Percentiles rank a stretch among this genome's conserved stretches.
These are phyloP conservation scores for Cynodonichthys magdalenae DNA, from an alignment of 2,797 vertebrate species.

Conservation along the genomic window DNA sequence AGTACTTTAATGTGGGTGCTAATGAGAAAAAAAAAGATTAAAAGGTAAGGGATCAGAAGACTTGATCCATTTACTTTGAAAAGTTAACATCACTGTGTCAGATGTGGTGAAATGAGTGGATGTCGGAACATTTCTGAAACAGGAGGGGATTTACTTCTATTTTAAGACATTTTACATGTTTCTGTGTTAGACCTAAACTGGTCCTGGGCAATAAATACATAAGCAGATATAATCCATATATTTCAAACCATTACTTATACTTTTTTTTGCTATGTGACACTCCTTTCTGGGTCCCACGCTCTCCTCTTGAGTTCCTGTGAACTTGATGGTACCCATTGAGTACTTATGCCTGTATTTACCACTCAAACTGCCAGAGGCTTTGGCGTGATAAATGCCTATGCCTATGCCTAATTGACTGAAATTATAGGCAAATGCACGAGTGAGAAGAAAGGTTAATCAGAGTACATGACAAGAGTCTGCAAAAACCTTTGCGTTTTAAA, in stretches of 20 bases:
- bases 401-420: slow-evolving; percentile 20
- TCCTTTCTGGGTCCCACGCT: slow-evolving; percentile 6
- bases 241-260: slow-evolving; percentile 36
- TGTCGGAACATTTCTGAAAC: slow-evolving; percentile 52
- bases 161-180: slow-evolving; percentile 41
- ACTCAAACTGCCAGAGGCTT: slow-evolving; percentile 28
- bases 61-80: slow-evolving; percentile 39
- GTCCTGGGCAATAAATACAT: slow-evolving; percentile 37
- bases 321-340: neutral
- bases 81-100: slow-evolving; percentile 62
- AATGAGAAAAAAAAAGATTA: slow-evolving; percentile 35
- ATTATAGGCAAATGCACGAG: slow-evolving; percentile 14
- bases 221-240: slow-evolving; percentile 39
- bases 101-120: slow-evolving; percentile 70
- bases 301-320: slow-evolving; percentile 20
- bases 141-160: neutral
- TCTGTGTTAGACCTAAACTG: slow-evolving; percentile 45
- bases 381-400: slow-evolving; percentile 48
- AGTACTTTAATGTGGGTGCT: slow-evolving; percentile 39
- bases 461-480: slow-evolving; percentile 17
- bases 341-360: slow-evolving; percentile 18
- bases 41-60: slow-evolving; percentile 42
- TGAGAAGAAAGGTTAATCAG: slow-evolving; percentile 4
- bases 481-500: slow-evolving; percentile 44
- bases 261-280: slow-evolving; percentile 26